These are phyloP conservation scores for Caenorhabditis imperialis DNA, from an alignment of 2,888 invertebrate species.

Conservation along the genomic window DNA sequence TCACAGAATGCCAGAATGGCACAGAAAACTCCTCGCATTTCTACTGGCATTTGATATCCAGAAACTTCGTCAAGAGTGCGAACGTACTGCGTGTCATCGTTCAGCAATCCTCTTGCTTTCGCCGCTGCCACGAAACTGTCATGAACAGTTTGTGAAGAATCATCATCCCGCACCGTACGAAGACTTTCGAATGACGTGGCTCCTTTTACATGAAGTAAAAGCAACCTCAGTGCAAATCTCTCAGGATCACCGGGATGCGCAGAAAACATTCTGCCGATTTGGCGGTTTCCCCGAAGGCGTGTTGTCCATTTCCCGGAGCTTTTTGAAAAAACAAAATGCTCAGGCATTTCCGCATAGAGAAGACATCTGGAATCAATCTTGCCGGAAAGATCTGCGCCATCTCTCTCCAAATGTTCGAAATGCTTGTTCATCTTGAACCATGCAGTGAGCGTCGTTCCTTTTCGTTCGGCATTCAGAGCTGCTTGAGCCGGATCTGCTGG, in stretches of 20 bases:
- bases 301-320: neutral
- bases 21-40: constrained; percentile 5
- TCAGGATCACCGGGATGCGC: constrained; percentile 16
- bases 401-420: neutral
- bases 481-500: neutral
- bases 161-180: constrained; percentile 5
- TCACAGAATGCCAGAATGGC: constrained; percentile 2
- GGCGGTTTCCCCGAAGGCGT: neutral
- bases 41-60: neutral
- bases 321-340: neutral
- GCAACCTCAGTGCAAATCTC: constrained; percentile 18
- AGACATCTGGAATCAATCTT: neutral
- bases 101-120: constrained; percentile 16
- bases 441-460: neutral
- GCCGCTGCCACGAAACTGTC: constrained; percentile 12
- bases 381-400: neutral
- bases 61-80: neutral
- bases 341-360: constrained; percentile 2
- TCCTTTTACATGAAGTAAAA: constrained; percentile 11
- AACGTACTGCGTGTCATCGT: constrained; percentile 16
- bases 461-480: neutral
- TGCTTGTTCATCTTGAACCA: neutral
- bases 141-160: neutral
- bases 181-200: constrained; percentile 18
- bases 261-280: constrained; percentile 3